Percentiles rank a stretch among this genome's conserved stretches.
Conservation (phyloP, 1,140 invertebrate species). For the Zaprionus inermis region DNA sequence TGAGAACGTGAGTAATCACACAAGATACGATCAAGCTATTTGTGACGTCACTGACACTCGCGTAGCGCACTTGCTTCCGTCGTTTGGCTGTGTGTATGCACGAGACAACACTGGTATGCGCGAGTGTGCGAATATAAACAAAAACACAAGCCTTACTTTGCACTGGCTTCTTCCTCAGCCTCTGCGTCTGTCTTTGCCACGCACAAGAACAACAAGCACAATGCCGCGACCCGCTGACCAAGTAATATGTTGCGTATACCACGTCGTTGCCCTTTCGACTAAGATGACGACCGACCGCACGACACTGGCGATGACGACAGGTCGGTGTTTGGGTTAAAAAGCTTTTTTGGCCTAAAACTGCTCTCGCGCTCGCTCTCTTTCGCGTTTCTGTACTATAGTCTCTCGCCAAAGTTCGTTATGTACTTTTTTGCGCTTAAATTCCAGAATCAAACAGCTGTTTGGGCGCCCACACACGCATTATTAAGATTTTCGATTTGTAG, state of each 20-base stretch:
- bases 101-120: not conserved
- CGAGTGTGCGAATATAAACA: constrained; percentile 32
- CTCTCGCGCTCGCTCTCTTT: constrained; percentile 13
- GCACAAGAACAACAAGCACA: constrained; percentile 31
- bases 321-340: constrained; percentile 17
- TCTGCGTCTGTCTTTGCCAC: constrained; percentile 27
- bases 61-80: not conserved
- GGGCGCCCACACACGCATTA: constrained; percentile 14
- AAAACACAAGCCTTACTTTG: constrained; percentile 47
- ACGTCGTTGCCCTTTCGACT: constrained; percentile 51
- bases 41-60: constrained; percentile 35
- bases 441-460: constrained; percentile 34
- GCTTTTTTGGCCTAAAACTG: constrained; percentile 15
- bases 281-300: constrained; percentile 5
- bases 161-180: constrained; percentile 3
- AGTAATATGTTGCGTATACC: constrained; percentile 46
- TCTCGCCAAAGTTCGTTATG: constrained; percentile 17
- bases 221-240: constrained; percentile 44
- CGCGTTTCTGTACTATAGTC: not conserved
- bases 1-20: not conserved
- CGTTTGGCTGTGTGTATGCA: not conserved
- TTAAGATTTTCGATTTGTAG: not conserved
- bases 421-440: constrained; percentile 34
- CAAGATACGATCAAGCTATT: constrained; percentile 15
- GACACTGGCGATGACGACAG: constrained; percentile 17